phyloP scores from a whole-genome alignment of 2,797 vertebrate species.

The Cyclura pinguis region DNA sequence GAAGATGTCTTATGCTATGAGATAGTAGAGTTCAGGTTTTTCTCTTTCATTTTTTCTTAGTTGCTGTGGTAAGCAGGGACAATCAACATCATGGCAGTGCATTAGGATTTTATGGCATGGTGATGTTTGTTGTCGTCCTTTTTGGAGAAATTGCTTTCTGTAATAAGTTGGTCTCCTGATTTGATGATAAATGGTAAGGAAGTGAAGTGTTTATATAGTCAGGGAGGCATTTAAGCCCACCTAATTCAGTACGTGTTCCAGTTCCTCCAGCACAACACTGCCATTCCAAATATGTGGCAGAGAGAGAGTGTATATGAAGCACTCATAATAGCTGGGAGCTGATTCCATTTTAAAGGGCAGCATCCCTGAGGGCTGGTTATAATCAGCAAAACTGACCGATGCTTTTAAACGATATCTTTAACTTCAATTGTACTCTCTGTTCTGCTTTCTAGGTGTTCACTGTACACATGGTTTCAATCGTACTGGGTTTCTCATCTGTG shows the following conservation, averaged over 20 bases:
- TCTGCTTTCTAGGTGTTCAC: conserved; percentile 90
- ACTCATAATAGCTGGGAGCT: background rate
- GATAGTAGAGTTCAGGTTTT: background rate
- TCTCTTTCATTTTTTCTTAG: background rate
- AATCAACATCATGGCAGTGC: background rate
- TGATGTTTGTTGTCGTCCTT: background rate
- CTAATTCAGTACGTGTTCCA: background rate
- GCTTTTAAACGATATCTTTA: conserved; percentile 20
- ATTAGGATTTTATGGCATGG: background rate
- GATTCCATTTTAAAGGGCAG: background rate
- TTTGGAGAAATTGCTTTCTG: background rate
- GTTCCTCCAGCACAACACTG: background rate
- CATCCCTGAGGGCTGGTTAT: background rate
- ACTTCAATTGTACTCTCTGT: conserved; percentile 12
- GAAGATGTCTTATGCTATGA: background rate
- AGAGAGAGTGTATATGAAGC: background rate
- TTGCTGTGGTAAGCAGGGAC: background rate
- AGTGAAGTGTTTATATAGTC: background rate
- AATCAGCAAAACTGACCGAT: background rate
- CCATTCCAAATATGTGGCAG: background rate
- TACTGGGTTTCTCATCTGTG: conserved; percentile 97
- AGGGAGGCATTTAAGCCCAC: background rate
- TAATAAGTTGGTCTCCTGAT: background rate
- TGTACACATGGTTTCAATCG: conserved; percentile 99
- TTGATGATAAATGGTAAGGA: background rate